Percentiles rank a stretch among this genome's conserved stretches.
Conservation (phyloP, 2,113 vertebrate genomes). For the Uropsilus gracilis region DNA sequence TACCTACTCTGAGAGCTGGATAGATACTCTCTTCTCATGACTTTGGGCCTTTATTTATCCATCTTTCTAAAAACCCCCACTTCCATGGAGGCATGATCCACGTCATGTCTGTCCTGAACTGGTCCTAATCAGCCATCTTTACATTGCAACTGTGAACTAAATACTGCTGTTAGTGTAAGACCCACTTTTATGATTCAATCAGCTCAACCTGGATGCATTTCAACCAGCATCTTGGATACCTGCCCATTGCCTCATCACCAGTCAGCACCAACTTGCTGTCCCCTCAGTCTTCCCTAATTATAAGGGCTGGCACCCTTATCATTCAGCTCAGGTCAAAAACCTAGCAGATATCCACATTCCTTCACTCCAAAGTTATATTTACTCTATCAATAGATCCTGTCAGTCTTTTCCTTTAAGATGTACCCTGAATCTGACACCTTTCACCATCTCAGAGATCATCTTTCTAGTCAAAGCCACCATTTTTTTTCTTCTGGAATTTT, state of each 20-base stretch:
- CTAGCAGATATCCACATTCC: not conserved
- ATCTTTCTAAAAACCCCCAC: not conserved
- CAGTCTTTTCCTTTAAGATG: not conserved
- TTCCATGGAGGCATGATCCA: accelerated
- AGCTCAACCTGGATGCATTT: not conserved
- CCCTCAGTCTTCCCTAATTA: not conserved
- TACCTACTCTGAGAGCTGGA: not conserved
- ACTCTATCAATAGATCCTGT: not conserved
- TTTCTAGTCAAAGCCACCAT: too few species aligned
- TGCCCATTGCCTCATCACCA: accelerated
- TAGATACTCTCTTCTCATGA: not conserved
- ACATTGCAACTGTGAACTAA: not conserved
- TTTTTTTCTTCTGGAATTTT: not conserved
- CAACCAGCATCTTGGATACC: not conserved
- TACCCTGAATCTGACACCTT: not conserved
- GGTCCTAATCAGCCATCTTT: not conserved
- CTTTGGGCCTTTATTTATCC: not conserved
- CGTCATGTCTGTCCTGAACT: accelerated
- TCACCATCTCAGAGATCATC: not conserved
- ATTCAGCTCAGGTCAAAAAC: not conserved
- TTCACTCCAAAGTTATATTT: not conserved
- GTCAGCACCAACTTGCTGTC: accelerated
- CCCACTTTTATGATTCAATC: not conserved
- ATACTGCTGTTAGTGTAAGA: accelerated
- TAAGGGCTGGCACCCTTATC: not conserved